phyloP scores from a whole-genome alignment of 2,888 invertebrate species.

The Diarsia rubi region DNA sequence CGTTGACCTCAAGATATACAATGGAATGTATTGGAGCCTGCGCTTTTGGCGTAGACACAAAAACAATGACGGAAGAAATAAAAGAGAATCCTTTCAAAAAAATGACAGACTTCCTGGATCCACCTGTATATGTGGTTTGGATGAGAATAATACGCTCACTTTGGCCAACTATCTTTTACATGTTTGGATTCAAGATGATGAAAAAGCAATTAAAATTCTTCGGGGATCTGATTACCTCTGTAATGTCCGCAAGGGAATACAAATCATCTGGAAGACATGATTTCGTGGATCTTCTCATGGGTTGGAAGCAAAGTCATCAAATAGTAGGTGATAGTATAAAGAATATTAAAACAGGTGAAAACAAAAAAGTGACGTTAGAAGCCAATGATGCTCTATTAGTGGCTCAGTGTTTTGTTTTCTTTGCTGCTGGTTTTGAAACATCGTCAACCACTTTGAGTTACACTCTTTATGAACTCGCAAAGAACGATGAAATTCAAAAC shows the following conservation, averaged over 20 bases:
- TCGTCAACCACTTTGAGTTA: constrained; percentile 56
- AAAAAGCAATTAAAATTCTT: constrained; percentile 55
- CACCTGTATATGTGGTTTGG: constrained; percentile 16
- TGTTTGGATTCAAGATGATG: constrained; percentile 27
- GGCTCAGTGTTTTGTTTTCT: constrained; percentile 63
- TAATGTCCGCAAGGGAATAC: constrained; percentile 56
- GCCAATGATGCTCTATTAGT: constrained; percentile 57
- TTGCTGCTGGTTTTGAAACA: constrained; percentile 66
- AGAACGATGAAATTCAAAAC: constrained; percentile 52
- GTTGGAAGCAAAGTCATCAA: constrained; percentile 60
- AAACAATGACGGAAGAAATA: constrained; percentile 45
- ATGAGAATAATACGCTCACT: constrained; percentile 21
- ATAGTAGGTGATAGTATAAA: constrained; percentile 70
- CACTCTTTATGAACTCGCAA: constrained; percentile 60
- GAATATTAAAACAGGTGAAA: constrained; percentile 46
- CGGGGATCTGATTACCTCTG: constrained; percentile 47
- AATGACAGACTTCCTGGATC: constrained; percentile 11
- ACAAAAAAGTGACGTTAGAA: constrained; percentile 48
- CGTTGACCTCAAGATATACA: constrained; percentile 56
- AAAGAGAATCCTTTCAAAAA: constrained; percentile 39
- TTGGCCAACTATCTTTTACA: constrained; percentile 52
- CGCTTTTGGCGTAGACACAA: constrained; percentile 49
- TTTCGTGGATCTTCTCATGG: constrained; percentile 64
- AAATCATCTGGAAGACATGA: constrained; percentile 61
- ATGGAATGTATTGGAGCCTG: constrained; percentile 63